These are phyloP conservation scores for Cossypha heuglini DNA, from an alignment of 2,797 vertebrate genomes.

Conservation along the genomic window DNA sequence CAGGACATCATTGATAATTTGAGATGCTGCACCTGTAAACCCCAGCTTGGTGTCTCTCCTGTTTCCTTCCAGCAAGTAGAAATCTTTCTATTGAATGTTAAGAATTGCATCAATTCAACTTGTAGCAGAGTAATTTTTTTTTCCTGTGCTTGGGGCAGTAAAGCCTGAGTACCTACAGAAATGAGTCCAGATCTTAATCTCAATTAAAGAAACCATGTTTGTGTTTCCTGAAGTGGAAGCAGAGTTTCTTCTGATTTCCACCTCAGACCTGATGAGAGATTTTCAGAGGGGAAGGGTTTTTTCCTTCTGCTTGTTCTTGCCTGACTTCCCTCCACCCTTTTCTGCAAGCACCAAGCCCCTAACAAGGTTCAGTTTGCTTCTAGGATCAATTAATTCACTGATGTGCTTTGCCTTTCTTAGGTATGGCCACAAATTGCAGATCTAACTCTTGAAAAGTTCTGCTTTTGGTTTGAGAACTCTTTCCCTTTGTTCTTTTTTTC, in stretches of 20 bases:
- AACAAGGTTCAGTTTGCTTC: not conserved
- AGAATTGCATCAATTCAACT: not conserved
- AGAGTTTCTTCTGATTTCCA: not conserved
- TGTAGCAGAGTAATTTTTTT: not conserved
- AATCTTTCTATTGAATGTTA: not conserved
- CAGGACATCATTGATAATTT: rapidly evolving
- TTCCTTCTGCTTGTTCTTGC: not conserved
- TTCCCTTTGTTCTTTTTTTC: not conserved
- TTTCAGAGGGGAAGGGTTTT: not conserved
- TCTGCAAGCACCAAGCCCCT: not conserved
- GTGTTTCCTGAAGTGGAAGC: not conserved
- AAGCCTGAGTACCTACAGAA: not conserved
- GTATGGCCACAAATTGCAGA: not conserved
- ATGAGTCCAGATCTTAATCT: not conserved
- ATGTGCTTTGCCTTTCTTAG: not conserved
- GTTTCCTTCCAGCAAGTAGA: not conserved
- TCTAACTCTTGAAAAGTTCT: not conserved
- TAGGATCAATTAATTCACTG: not conserved
- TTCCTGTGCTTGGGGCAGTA: not conserved
- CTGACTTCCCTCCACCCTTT: not conserved
- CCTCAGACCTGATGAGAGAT: not conserved
- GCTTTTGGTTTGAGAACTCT: not conserved
- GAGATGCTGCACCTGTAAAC: not conserved
- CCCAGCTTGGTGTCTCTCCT: not conserved
- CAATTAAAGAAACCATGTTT: not conserved